Conservation (phyloP, 2,888 invertebrate genomes). For the Orthosia gracilis region DNA sequence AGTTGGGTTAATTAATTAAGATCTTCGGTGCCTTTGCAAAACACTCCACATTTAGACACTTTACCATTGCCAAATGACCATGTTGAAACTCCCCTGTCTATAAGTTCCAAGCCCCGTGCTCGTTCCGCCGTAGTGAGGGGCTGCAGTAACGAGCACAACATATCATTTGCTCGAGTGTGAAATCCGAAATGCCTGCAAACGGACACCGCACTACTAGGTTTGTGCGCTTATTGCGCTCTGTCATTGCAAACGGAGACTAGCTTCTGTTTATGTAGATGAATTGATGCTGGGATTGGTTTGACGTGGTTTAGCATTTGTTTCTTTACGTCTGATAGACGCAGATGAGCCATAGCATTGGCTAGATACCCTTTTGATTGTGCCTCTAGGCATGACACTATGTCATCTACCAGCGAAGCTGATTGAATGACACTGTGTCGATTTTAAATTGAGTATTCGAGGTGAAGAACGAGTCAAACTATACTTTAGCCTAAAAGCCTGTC, state of each 20-base stretch:
- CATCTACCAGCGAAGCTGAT: no score
- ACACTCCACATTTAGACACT: background rate
- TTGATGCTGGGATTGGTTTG: background rate
- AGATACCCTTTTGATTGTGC: no score
- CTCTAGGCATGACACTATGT: no score
- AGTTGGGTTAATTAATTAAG: background rate
- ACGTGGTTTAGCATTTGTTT: background rate
- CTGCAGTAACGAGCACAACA: constrained; percentile 73
- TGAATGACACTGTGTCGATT: no score
- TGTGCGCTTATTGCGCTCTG: constrained; percentile 59
- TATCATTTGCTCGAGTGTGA: constrained; percentile 76
- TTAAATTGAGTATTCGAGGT: no score
- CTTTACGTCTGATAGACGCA: background rate
- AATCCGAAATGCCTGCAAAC: constrained; percentile 52
- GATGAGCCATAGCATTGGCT: no score
- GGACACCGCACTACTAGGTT: constrained; percentile 68
- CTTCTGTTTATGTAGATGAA: constrained; percentile 18
- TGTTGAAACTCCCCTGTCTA: constrained; percentile 25
- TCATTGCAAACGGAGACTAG: constrained; percentile 15
- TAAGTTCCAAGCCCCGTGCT: constrained; percentile 7
- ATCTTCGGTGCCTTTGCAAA: background rate
- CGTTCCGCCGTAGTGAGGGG: constrained; percentile 23
- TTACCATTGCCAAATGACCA: background rate
- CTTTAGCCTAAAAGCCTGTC: no score
- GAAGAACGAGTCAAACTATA: no score